Evolutionary conservation across 2,888 invertebrate species (phyloP), one percentile per base, ranked within the genome.

Genomic region (Zele albiditarsus): DNA sequence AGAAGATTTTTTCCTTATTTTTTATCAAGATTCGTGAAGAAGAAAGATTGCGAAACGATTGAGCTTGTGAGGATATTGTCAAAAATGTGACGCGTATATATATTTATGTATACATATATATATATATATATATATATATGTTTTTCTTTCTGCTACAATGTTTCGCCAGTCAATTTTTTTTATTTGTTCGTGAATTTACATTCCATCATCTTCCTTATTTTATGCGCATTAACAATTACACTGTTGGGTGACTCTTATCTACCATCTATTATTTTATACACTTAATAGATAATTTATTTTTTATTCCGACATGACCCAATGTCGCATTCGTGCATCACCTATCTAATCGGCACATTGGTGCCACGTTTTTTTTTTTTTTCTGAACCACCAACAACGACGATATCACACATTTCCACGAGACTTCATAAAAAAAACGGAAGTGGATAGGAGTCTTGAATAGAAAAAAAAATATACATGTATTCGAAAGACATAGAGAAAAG

Each of bases 201-300:
- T 46, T 46, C 46, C 46, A n/a, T 38, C 46, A n/a, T n/a, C 3
- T 16, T n/a, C 1, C 5, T 46, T 5, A 46, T 46, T 46, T 46
- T 46, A 46, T 46, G 16, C 46, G 46, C 46, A 16, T 46, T 46
- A 46, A 46, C 46, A 46, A 46, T 46, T n/a, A 46, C 46, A 46
- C 1, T n/a, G n/a, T 46, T 46, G 8, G 16, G 46, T 46, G 46
- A n/a, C 4, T 46, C 8, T 27, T 23, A 58, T 58, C 27, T 58
- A 25, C 25, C 27, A 4, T 28, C 28, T 62, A 28, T 67, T 74
- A 38, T 78, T 83, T 83, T 84, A 84, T 84, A 85, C 85, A 85
- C 79, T 82, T 82, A 83, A 79, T 81, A 79, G 70, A 78, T 82
- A 84, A 80, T 77, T 82, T 80, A 79, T 80, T 78, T 16, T 67